phyloP scores from a whole-genome alignment of 2,888 invertebrate genomes.

The Digitonthophagus gazella region DNA sequence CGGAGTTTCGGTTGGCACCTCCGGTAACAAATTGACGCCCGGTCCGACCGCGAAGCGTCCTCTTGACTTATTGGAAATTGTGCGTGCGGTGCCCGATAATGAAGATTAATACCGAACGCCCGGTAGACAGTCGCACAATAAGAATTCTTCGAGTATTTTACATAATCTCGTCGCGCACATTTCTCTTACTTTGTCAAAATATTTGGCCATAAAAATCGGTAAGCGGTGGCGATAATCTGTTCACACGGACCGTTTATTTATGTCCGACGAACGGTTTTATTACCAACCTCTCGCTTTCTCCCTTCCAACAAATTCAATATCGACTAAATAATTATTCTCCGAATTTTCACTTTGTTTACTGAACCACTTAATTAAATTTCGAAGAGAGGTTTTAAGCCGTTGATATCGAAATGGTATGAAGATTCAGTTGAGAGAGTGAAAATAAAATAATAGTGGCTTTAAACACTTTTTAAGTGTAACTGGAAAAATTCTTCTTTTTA shows the following conservation, averaged over 20 bases:
- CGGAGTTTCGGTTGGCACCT: neutral
- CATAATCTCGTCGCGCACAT: neutral
- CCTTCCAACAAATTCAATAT: neutral
- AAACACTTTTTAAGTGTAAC: too few relatives aligned
- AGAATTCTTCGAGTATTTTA: neutral
- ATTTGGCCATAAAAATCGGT: neutral
- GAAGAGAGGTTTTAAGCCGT: too few relatives aligned
- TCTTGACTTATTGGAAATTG: neutral
- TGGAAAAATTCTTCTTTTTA: too few relatives aligned
- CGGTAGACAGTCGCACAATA: neutral
- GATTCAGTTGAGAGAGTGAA: too few relatives aligned
- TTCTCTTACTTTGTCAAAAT: neutral
- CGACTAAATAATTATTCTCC: too few relatives aligned
- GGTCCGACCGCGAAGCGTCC: neutral
- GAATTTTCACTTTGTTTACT: too few relatives aligned
- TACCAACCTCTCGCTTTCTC: neutral
- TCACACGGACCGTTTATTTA: neutral
- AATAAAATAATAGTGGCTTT: too few relatives aligned
- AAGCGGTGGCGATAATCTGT: neutral
- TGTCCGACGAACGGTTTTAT: neutral
- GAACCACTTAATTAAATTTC: too few relatives aligned
- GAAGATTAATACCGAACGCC: neutral
- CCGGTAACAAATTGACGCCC: neutral
- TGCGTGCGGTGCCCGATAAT: neutral
- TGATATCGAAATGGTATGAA: too few relatives aligned